Evolutionary conservation across 2,113 vertebrate species (phyloP).

Genomic region (Suricata suricatta): DNA sequence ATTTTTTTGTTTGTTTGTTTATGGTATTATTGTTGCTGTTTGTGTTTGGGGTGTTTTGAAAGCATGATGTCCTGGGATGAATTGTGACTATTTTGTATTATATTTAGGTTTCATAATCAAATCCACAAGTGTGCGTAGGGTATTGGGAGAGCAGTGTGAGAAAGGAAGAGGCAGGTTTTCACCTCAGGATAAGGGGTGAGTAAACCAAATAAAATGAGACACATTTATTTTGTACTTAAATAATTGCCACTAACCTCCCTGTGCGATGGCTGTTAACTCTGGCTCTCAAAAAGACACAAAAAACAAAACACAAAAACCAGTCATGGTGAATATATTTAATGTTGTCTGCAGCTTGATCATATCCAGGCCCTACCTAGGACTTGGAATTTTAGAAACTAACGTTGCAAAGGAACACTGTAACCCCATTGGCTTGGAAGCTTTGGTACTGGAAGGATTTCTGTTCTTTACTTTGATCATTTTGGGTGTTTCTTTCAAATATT

Average conservation of each 20-base stretch:
- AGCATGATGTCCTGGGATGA: not conserved
- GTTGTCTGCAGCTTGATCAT: not conserved
- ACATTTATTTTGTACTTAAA: not conserved
- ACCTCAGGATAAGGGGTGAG: not conserved
- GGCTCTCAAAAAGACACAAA: not conserved
- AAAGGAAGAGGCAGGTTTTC: not conserved
- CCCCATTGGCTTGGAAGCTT: not conserved
- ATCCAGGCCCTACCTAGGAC: not conserved
- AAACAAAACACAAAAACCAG: not conserved
- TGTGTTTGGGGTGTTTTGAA: slow-evolving; percentile 15
- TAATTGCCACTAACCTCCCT: not conserved
- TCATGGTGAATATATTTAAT: not conserved
- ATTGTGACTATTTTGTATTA: slow-evolving; percentile 1
- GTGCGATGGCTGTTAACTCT: not conserved
- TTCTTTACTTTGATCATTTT: slow-evolving; percentile 4
- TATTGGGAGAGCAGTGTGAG: not conserved
- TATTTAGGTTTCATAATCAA: not conserved
- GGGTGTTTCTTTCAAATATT: slow-evolving; percentile 5
- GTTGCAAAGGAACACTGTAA: not conserved
- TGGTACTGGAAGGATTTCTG: not conserved
- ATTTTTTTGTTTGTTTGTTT: slow-evolving; percentile 24
- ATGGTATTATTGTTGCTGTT: not conserved
- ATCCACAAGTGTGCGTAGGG: not conserved
- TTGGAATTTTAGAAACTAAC: not conserved
- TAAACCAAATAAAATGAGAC: not conserved